These are phyloP conservation scores for Ashinkailepas kermadecensis DNA, from an alignment of 2,888 invertebrate genomes.

Conservation along the genomic window DNA sequence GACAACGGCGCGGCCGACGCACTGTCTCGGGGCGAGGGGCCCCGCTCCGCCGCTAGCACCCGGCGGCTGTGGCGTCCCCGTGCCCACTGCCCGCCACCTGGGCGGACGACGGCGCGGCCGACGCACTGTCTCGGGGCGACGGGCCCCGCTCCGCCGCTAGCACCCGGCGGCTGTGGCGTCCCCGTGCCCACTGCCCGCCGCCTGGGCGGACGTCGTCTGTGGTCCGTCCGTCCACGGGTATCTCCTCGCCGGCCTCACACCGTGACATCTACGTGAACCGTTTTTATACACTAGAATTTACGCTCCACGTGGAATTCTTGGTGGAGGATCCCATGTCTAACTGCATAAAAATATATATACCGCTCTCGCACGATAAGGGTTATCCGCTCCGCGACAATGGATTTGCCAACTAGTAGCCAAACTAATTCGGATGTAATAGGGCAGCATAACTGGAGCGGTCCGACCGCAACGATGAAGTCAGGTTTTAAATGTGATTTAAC, in stretches of 20 bases:
- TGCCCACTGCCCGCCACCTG: background rate
- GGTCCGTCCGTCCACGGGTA: background rate
- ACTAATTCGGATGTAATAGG: background rate
- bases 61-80: no score
- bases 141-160: background rate
- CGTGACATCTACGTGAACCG: background rate
- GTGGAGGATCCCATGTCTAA: no score
- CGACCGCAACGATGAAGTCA: no score
- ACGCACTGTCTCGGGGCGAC: background rate
- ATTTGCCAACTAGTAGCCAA: background rate
- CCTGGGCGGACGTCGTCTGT: background rate
- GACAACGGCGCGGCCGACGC: background rate
- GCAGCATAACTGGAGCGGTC: background rate
- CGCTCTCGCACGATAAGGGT: no score
- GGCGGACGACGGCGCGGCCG: background rate
- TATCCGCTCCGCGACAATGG: no score
- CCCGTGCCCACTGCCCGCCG: background rate
- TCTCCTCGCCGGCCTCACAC: background rate
- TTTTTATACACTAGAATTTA: background rate
- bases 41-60: background rate
- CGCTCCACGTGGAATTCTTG: background rate
- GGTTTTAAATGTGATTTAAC: no score
- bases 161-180: no score
- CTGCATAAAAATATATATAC: no score
- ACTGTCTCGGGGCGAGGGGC: background rate